Evolutionary conservation across 2,797 vertebrate genomes (phyloP).

Genomic region (Sebastes goodei): DNA sequence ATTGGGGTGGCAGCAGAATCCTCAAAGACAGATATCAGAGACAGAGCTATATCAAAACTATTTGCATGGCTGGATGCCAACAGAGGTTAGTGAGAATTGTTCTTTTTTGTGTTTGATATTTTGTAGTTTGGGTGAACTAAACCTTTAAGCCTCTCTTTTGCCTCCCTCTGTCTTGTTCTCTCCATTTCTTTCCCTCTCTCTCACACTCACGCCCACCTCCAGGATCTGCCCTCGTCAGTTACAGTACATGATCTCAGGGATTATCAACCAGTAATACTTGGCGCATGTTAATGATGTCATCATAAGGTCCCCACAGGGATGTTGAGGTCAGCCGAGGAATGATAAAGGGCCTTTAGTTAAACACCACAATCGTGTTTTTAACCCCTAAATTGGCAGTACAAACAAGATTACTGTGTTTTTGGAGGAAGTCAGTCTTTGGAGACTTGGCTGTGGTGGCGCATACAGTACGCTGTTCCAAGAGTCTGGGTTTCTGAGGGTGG

Average conservation of each 20-base stretch:
- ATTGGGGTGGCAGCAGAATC: background rate
- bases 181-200: background rate
- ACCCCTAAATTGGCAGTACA: constrained; percentile 77
- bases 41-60: background rate
- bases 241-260: constrained; percentile 59
- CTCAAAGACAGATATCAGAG: background rate
- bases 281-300: constrained; percentile 76
- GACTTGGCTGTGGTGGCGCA: constrained; percentile 58
- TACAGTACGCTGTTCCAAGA: constrained; percentile 36
- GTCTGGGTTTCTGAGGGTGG: constrained; percentile 67
- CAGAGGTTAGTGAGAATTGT: background rate
- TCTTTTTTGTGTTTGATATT: background rate
- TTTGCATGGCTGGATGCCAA: background rate
- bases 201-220: constrained; percentile 36
- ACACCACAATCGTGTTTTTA: constrained; percentile 81
- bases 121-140: background rate
- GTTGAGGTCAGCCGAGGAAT: constrained; percentile 82
- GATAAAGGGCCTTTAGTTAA: constrained; percentile 87
- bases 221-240: constrained; percentile 27
- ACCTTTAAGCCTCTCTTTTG: background rate
- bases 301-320: constrained; percentile 58
- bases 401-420: constrained; percentile 80
- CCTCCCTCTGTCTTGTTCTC: background rate
- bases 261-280: constrained; percentile 63
- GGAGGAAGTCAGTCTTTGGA: constrained; percentile 73